Conservation (phyloP, 2,888 invertebrate species). For the Agonum fuliginosum region DNA sequence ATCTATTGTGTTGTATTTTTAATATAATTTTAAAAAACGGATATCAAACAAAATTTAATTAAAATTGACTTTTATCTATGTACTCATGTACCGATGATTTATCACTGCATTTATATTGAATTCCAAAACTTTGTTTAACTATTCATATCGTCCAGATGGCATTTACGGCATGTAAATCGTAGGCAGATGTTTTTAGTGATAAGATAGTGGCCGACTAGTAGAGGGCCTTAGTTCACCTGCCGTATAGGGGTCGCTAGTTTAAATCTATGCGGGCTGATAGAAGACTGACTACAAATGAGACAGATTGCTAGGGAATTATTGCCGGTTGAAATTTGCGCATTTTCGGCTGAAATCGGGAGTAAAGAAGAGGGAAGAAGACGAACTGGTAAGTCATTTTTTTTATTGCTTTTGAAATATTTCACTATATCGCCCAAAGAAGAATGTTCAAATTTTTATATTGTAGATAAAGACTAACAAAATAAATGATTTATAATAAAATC, state of each 20-base stretch:
- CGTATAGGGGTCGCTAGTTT: background rate
- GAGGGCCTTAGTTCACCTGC: conserved; percentile 41
- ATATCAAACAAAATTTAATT: too few relatives aligned
- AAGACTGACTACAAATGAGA: conserved; percentile 33
- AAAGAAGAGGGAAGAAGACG: background rate
- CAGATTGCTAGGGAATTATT: conserved; percentile 29
- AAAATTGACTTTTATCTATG: too few relatives aligned
- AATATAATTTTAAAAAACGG: too few relatives aligned
- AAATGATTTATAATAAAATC: too few relatives aligned
- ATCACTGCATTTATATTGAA: background rate
- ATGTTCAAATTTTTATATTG: too few relatives aligned
- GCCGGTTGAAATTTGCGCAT: conserved; percentile 8
- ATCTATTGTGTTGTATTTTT: too few relatives aligned
- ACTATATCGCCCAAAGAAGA: too few relatives aligned
- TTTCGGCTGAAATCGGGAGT: background rate
- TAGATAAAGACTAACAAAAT: too few relatives aligned
- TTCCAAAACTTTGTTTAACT: conserved; percentile 26
- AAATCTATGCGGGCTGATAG: conserved; percentile 32
- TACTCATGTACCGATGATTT: too few relatives aligned
- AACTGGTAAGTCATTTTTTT: too few relatives aligned
- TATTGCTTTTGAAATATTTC: too few relatives aligned
- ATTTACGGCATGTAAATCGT: conserved; percentile 1
- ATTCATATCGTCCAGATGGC: conserved; percentile 7
- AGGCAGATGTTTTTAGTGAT: conserved; percentile 41
- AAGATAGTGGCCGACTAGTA: conserved; percentile 29